Base-by-base conservation (phyloP, 2,888 invertebrate species). In the Tineola bisselliella region DNA sequence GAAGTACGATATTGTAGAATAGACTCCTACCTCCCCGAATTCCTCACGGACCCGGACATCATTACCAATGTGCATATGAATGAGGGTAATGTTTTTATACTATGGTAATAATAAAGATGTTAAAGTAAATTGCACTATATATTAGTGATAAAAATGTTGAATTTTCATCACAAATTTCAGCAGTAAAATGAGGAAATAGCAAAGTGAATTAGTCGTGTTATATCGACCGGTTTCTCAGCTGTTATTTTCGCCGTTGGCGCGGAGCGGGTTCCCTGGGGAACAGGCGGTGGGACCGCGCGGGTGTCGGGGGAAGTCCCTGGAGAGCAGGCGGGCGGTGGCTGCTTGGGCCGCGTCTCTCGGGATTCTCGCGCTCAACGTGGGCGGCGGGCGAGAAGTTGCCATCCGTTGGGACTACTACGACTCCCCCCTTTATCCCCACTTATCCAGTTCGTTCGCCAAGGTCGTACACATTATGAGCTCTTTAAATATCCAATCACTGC, bases 231-330 rank as follows among this genome's bases (percentile, higher is more conserved):
- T 58, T 58, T 80, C 78, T 82, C 75, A 75, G 76, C 77, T 78
- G 77, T 71, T 75, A 76, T 80, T 79, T 80, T 76, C 78, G 54
- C 54, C 52, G 54, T 44, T 15, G 38, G 54, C 25, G 19, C 30
- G 61, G 60, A 60, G 61, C 54, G 54, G 12, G 65, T 64, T 78
- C 86, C 76, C 81, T 12, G 8, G 84, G 76, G 84, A 81, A 79
- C 82, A 74, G 84, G 84, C 80, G 83, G 80, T 76, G 38, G 57
- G 18, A 11, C 58, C 25, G 61, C 17, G 56, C 10, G 61, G 60
- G 60, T 10, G 15, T 12, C 74, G 83, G 70, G 81, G 82, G 83
- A 81, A 75, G 69, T 76, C 86, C 75, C 83, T 43, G 17, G 84
- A 77, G 84, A 81, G 83, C 78, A 82, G 81, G 59, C 52, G 60